Conservation (phyloP, 2,797 vertebrate species). For the Danio kyathit region DNA sequence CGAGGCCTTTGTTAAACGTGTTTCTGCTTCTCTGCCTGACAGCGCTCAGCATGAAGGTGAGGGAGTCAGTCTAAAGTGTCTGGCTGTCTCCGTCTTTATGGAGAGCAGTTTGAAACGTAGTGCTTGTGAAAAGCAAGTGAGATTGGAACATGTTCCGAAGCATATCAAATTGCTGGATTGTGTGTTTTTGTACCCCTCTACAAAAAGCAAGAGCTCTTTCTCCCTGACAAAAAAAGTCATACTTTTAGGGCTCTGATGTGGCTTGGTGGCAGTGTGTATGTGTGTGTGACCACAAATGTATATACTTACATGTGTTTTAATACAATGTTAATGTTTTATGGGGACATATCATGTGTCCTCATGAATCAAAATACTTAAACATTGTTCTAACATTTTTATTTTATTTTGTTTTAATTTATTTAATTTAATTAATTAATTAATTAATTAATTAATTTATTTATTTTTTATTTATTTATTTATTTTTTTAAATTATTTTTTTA, state of each 20-base stretch:
- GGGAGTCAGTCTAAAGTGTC: constrained; percentile 42
- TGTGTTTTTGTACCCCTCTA: constrained; percentile 16
- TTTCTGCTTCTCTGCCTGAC: constrained; percentile 50
- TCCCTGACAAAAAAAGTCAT: constrained; percentile 42
- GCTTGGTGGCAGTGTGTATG: constrained; percentile 38
- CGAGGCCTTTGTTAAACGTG: constrained; percentile 47
- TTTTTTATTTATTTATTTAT: no score
- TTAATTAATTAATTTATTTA: no score
- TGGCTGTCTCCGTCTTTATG: constrained; percentile 5
- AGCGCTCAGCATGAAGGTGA: constrained; percentile 37
- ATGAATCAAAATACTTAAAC: no score
- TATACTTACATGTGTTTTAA: no score
- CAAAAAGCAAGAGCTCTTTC: constrained; percentile 30
- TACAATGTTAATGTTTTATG: no score
- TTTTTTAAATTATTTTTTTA: no score
- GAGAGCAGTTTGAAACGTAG: constrained; percentile 19
- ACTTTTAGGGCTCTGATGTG: constrained; percentile 43
- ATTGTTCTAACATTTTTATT: no score
- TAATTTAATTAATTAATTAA: no score
- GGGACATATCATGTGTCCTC: no score
- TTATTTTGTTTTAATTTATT: no score
- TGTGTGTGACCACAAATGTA: constrained; percentile 23
- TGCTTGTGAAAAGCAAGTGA: constrained; percentile 30
- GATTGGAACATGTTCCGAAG: constrained; percentile 4
- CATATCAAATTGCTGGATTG: constrained; percentile 9